Evolutionary conservation across 2,888 invertebrate species (phyloP).

Genomic region (Brachynemurus nebulosus): DNA sequence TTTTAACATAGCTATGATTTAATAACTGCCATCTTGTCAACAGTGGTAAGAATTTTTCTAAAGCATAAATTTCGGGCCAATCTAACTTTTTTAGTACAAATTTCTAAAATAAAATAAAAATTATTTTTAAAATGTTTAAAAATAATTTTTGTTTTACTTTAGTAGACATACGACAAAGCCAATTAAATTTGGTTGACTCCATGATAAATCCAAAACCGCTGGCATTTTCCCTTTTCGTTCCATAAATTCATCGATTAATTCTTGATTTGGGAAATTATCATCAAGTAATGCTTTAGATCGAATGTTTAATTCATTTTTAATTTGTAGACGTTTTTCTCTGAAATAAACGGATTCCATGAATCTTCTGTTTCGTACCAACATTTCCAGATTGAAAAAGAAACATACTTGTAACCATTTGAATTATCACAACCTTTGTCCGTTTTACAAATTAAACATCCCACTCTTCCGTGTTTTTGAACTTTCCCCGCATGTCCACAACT

Average conservation of each 20-base stretch:
- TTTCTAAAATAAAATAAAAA: constrained; percentile 34
- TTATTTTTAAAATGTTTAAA: background rate
- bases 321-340: constrained; percentile 46
- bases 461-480: constrained; percentile 41
- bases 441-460: constrained; percentile 51
- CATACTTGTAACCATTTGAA: constrained; percentile 44
- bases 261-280: constrained; percentile 53
- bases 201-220: constrained; percentile 34
- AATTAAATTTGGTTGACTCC: constrained; percentile 51
- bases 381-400: constrained; percentile 10
- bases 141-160: background rate
- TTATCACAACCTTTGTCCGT: constrained; percentile 47
- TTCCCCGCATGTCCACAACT: constrained; percentile 61
- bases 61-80: constrained; percentile 64
- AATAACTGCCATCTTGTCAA: constrained; percentile 62
- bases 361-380: background rate
- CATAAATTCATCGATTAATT: constrained; percentile 60
- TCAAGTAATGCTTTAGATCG: constrained; percentile 51
- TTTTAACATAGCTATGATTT: constrained; percentile 23
- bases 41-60: constrained; percentile 63
- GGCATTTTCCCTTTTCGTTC: constrained; percentile 34
- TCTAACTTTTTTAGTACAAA: constrained; percentile 49
- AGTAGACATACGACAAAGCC: constrained; percentile 51
- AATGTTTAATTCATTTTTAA: constrained; percentile 54
- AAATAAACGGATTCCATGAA: constrained; percentile 18